Conservation (phyloP, 2,797 vertebrate species). For the Remorina albescens region DNA sequence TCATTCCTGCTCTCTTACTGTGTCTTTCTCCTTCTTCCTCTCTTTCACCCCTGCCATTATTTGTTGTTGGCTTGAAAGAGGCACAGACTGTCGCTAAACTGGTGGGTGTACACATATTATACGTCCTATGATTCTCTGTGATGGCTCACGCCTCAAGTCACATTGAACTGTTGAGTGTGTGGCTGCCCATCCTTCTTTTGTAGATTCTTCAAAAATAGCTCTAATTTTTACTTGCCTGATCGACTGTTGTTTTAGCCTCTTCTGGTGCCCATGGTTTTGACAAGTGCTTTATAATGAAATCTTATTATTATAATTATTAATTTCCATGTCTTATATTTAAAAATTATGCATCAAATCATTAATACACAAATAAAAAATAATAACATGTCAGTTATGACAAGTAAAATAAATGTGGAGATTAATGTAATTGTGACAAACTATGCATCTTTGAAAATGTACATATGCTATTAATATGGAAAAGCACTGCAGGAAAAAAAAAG, state of each 20-base stretch:
- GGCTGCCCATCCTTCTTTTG: constrained; percentile 4
- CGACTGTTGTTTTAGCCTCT: too few relatives aligned
- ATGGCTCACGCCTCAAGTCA: constrained; percentile 55
- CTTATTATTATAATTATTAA: neutral
- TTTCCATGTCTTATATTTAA: constrained; percentile 45
- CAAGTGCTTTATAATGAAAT: too few relatives aligned
- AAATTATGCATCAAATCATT: constrained; percentile 44
- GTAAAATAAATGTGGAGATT: constrained; percentile 31
- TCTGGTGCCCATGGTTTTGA: too few relatives aligned
- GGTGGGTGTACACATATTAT: constrained; percentile 69
- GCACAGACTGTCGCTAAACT: constrained; percentile 66
- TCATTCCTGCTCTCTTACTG: constrained; percentile 28
- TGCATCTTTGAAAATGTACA: constrained; percentile 59
- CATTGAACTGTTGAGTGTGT: constrained; percentile 42
- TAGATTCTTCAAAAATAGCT: too few relatives aligned
- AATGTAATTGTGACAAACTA: constrained; percentile 66
- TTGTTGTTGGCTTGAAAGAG: constrained; percentile 68
- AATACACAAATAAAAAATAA: constrained; percentile 65
- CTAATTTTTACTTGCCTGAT: too few relatives aligned
- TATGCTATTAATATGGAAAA: constrained; percentile 56
- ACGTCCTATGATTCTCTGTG: constrained; percentile 54
- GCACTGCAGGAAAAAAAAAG: constrained; percentile 11
- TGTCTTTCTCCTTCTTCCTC: constrained; percentile 45
- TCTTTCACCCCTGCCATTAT: constrained; percentile 48
- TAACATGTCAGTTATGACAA: constrained; percentile 59